Conservation (phyloP, 2,113 vertebrate species). For the Pristiophorus japonicus region DNA sequence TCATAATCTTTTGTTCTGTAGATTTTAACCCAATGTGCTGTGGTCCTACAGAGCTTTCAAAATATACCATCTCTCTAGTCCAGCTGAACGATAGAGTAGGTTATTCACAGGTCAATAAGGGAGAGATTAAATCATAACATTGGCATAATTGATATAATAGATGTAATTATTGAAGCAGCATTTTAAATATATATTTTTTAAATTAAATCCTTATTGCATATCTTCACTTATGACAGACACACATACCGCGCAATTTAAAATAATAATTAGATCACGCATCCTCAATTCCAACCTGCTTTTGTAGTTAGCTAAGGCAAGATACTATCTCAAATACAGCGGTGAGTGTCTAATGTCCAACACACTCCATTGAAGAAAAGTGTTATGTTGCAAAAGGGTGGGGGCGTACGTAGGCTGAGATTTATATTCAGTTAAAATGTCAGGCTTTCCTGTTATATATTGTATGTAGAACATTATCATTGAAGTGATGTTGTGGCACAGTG, state of each 20-base stretch:
- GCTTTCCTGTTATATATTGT: background rate
- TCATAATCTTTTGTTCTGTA: background rate
- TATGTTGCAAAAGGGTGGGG: background rate
- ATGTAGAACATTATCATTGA: background rate
- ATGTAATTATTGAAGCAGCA: background rate
- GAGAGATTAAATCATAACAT: background rate
- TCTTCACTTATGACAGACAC: background rate
- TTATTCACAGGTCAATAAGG: background rate
- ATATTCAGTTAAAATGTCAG: background rate
- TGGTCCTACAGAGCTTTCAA: background rate
- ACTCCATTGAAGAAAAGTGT: background rate
- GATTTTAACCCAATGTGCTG: too few species aligned
- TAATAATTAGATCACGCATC: background rate
- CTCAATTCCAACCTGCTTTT: background rate
- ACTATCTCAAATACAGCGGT: background rate
- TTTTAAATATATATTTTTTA: background rate
- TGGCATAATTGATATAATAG: background rate
- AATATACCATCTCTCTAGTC: background rate
- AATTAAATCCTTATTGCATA: background rate
- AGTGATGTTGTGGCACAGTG: background rate
- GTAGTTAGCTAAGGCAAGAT: background rate
- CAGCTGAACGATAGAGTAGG: background rate
- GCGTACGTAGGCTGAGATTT: background rate
- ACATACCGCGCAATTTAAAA: background rate
- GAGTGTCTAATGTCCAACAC: background rate